A percentile compares a stretch with the other conserved stretches of the same genome.
phyloP scores from a whole-genome alignment of 2,797 vertebrate species.

The Periparus ater region DNA sequence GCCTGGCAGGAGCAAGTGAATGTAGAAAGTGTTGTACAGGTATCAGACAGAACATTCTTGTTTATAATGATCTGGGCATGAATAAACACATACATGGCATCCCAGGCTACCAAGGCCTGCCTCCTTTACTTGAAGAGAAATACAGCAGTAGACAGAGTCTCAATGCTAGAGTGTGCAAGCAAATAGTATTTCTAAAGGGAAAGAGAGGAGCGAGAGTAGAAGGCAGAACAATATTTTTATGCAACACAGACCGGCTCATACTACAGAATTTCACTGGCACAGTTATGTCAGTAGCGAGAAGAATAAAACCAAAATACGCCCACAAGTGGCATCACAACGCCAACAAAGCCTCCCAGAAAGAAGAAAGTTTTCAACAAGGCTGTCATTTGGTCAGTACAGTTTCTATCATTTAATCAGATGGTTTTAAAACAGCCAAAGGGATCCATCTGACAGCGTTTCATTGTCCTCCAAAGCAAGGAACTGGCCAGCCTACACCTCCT shows the following conservation, averaged over 20 bases:
- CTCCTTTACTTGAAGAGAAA: neutral
- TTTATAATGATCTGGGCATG: neutral
- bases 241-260: neutral
- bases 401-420: neutral
- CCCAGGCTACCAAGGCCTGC: neutral
- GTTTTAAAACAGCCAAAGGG: neutral
- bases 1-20: neutral
- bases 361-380: constrained; percentile 18
- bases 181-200: neutral
- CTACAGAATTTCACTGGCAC: constrained; percentile 47
- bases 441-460: neutral
- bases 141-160: neutral
- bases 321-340: constrained; percentile 42
- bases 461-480: neutral
- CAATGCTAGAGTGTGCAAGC: neutral
- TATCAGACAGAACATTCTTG: neutral
- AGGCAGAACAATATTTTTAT: constrained; percentile 17
- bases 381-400: constrained; percentile 35
- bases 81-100: neutral
- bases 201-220: neutral
- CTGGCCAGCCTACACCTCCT: neutral
- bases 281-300: constrained; percentile 44
- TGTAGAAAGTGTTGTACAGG: neutral
- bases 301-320: constrained; percentile 16
- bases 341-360: constrained; percentile 25